A percentile compares a stretch with the other conserved stretches of the same genome.
phyloP scores from a whole-genome alignment of 92 coral and sea anemone species.

The Nematostella vectensis region DNA sequence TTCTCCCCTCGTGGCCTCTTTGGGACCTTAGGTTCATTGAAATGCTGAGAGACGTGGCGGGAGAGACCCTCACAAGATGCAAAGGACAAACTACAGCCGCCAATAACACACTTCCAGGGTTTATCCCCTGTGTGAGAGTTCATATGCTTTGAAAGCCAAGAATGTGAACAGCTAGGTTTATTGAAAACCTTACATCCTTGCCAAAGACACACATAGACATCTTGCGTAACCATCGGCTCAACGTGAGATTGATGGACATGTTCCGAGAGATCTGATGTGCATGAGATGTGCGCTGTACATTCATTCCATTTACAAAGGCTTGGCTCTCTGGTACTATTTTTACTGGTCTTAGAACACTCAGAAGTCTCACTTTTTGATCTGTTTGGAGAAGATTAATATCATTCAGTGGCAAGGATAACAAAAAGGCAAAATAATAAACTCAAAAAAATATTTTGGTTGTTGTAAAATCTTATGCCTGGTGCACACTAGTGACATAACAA shows the following conservation, averaged over 20 bases:
- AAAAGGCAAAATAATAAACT: too few species aligned
- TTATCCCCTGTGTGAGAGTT: conserved; percentile 94
- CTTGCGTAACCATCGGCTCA: conserved; percentile 82
- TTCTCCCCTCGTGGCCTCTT: conserved; percentile 61
- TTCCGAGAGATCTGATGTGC: conserved; percentile 59
- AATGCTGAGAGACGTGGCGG: conserved; percentile 93
- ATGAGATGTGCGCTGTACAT: conserved; percentile 20
- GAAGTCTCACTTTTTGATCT: conserved; percentile 7
- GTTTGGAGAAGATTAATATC: conserved; percentile 4
- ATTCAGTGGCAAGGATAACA: too few species aligned
- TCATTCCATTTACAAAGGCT: conserved; percentile 69
- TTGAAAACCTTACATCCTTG: conserved; percentile 95
- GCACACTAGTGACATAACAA: too few species aligned
- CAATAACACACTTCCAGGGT: conserved; percentile 92
- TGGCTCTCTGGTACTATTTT: conserved; percentile 6
- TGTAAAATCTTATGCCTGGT: too few species aligned
- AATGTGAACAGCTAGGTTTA: conserved; percentile 93
- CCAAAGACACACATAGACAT: conserved; percentile 94
- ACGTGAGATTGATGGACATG: conserved; percentile 82
- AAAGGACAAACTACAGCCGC: conserved; percentile 86
- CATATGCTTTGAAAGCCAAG: conserved; percentile 93
- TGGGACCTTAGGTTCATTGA: conserved; percentile 70
- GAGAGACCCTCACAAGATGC: conserved; percentile 92
- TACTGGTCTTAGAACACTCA: conserved; percentile 8
- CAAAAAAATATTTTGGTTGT: too few species aligned